Evolutionary conservation across 1,140 invertebrate genomes (phyloP).

Genomic region (Heliconius eleuchia): DNA sequence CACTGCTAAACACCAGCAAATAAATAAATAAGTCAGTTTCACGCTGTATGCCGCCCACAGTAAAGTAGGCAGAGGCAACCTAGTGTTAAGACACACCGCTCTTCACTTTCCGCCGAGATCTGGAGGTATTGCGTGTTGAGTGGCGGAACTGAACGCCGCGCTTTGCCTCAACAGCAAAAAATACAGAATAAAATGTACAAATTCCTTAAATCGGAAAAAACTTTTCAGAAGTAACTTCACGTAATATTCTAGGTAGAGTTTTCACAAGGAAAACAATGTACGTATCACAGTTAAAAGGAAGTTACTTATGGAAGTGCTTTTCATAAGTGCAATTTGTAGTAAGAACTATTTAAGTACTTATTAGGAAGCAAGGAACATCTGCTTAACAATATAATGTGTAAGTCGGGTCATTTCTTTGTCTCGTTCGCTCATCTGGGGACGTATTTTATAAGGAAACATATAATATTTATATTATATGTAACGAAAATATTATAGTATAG

Average conservation of each 20-base stretch:
- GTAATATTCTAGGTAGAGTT: neutral
- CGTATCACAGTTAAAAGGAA: neutral
- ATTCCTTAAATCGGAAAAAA: neutral
- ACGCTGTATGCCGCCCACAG: too few relatives aligned
- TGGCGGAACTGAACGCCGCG: too few relatives aligned
- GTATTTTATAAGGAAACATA: too few relatives aligned
- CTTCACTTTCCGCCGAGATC: too few relatives aligned
- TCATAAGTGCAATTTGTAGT: conserved; percentile 3
- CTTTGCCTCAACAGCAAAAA: too few relatives aligned
- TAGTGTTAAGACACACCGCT: too few relatives aligned
- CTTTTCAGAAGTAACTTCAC: neutral
- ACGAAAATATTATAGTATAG: too few relatives aligned
- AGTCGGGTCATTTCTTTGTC: neutral
- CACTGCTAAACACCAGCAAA: too few relatives aligned
- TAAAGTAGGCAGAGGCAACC: too few relatives aligned
- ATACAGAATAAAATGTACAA: neutral
- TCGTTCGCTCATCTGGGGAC: neutral
- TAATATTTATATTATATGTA: too few relatives aligned
- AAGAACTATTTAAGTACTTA: conserved; percentile 6
- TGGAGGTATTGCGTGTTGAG: too few relatives aligned
- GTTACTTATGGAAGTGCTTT: neutral
- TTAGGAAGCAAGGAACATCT: neutral
- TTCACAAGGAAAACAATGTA: neutral
- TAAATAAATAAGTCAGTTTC: too few relatives aligned
- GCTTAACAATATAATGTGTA: neutral